These are phyloP conservation scores for Xanthia togata DNA, from an alignment of 2,888 invertebrate genomes.

Conservation along the genomic window DNA sequence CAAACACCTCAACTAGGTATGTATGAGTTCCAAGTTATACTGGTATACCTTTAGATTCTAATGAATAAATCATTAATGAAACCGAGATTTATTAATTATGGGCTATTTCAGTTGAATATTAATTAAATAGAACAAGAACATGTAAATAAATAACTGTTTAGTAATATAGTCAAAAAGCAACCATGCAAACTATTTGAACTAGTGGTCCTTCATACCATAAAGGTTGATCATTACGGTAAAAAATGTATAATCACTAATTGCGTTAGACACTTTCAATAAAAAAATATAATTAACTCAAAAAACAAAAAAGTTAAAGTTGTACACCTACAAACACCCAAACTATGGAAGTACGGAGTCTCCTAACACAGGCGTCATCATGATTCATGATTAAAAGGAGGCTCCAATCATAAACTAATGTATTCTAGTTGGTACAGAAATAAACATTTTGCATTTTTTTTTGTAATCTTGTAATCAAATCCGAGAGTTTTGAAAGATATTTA, in stretches of 20 bases:
- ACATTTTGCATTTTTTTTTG: too few relatives aligned
- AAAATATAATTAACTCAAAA: too few relatives aligned
- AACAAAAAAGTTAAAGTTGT: too few relatives aligned
- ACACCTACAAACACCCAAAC: too few relatives aligned
- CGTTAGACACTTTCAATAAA: too few relatives aligned
- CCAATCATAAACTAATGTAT: too few relatives aligned
- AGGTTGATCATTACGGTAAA: not conserved
- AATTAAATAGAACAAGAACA: slow-evolving; percentile 8
- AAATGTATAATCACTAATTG: not conserved
- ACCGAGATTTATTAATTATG: slow-evolving; percentile 23
- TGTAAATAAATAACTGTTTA: slow-evolving; percentile 13
- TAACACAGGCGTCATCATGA: too few relatives aligned
- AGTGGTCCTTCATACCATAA: not conserved
- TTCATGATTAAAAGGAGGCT: too few relatives aligned
- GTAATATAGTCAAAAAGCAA: slow-evolving; percentile 16
- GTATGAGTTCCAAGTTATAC: not conserved
- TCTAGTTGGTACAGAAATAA: too few relatives aligned
- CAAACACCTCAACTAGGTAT: not conserved
- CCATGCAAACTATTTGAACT: not conserved
- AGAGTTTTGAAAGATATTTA: too few relatives aligned
- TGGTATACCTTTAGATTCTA: slow-evolving; percentile 7
- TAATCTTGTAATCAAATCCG: too few relatives aligned
- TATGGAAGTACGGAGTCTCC: too few relatives aligned
- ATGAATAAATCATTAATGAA: slow-evolving; percentile 24
- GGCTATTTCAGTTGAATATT: slow-evolving; percentile 7